phyloP scores from a whole-genome alignment of 2,888 invertebrate genomes.

The Cosmia trapezina region DNA sequence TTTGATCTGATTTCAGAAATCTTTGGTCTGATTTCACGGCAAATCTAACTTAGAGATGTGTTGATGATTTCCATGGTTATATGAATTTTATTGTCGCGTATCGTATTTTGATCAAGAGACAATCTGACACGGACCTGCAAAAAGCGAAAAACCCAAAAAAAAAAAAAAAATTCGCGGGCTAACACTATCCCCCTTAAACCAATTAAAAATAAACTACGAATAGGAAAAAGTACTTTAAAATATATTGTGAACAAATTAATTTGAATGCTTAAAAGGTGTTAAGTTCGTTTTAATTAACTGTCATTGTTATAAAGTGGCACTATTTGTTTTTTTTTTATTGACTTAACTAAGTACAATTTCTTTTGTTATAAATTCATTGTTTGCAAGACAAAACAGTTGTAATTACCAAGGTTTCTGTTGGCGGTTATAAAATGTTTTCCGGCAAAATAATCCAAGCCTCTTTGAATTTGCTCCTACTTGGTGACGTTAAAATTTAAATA shows the following conservation, averaged over 20 bases:
- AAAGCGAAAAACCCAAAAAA: too few species aligned
- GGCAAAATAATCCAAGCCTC: background rate
- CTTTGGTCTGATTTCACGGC: too few species aligned
- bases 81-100: too few species aligned
- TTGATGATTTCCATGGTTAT: too few species aligned
- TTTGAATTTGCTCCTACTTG: background rate
- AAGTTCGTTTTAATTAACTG: background rate
- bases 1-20: too few species aligned
- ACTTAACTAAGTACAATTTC: background rate
- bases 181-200: too few species aligned
- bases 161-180: too few species aligned
- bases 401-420: background rate
- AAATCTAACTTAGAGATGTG: too few species aligned
- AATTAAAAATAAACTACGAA: too few species aligned
- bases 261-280: background rate
- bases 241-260: background rate
- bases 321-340: slow-evolving; percentile 14
- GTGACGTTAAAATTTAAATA: background rate
- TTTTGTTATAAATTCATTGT: background rate
- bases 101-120: too few species aligned
- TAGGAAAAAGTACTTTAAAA: background rate
- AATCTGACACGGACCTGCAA: too few species aligned
- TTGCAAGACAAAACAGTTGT: background rate
- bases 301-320: background rate
- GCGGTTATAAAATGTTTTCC: too few species aligned